Evolutionary conservation across 1,140 invertebrate genomes (phyloP).

Genomic region (Oncopodura yosiiana): DNA sequence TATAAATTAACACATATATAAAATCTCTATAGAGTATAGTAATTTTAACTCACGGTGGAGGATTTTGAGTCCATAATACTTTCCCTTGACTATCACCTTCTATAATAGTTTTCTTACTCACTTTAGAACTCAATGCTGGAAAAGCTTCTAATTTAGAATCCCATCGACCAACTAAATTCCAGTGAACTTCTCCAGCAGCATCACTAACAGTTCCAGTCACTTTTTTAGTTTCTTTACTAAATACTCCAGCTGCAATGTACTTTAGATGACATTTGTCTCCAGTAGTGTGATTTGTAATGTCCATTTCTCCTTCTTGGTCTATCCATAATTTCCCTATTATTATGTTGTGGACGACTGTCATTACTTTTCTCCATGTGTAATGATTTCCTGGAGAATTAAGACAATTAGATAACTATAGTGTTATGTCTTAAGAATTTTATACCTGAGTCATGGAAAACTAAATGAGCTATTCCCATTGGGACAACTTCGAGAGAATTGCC

Average conservation of each 20-base stretch:
- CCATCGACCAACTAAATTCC: slow-evolving; percentile 54
- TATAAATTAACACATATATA: slow-evolving; percentile 45
- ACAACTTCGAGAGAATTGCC: slow-evolving; percentile 20
- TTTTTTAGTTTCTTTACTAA: not conserved
- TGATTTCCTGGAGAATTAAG: slow-evolving; percentile 40
- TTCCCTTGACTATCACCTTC: slow-evolving; percentile 29
- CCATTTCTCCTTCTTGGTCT: slow-evolving; percentile 59
- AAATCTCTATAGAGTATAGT: slow-evolving; percentile 41
- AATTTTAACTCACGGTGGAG: slow-evolving; percentile 6
- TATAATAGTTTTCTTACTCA: slow-evolving; percentile 38
- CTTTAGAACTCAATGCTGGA: slow-evolving; percentile 46
- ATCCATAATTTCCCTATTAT: slow-evolving; percentile 59
- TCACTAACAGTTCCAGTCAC: slow-evolving; percentile 53
- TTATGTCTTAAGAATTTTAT: not conserved
- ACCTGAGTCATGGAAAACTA: slow-evolving; percentile 13
- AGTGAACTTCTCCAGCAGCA: slow-evolving; percentile 45
- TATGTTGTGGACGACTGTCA: slow-evolving; percentile 56
- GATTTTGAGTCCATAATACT: slow-evolving; percentile 1
- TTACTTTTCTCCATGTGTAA: slow-evolving; percentile 58
- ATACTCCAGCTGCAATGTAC: slow-evolving; percentile 7
- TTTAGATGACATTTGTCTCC: slow-evolving; percentile 18
- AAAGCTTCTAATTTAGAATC: slow-evolving; percentile 52
- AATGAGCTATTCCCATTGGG: slow-evolving; percentile 23
- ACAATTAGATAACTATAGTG: not conserved
- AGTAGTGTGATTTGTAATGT: slow-evolving; percentile 48